phyloP scores from a whole-genome alignment of 1,140 invertebrate genomes.

The Holcopasites calliopsidis region DNA sequence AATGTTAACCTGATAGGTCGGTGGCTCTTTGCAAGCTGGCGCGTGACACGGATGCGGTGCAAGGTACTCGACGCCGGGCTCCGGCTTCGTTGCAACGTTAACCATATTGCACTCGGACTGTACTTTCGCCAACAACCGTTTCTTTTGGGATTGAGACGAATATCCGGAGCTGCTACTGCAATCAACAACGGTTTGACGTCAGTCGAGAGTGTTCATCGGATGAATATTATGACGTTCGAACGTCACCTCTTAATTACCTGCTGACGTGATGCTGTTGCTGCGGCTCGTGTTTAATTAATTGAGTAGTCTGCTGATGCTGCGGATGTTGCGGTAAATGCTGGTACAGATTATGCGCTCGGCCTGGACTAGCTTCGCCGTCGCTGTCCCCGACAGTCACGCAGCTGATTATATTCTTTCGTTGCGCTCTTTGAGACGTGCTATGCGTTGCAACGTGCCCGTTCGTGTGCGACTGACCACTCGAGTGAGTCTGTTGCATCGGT shows the following conservation, averaged over 20 bases:
- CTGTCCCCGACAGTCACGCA: slow-evolving; percentile 91
- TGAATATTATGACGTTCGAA: neutral
- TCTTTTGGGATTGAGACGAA: slow-evolving; percentile 90
- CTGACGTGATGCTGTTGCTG: slow-evolving; percentile 78
- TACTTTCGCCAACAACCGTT: slow-evolving; percentile 91
- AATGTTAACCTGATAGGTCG: slow-evolving; percentile 75
- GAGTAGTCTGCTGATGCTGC: slow-evolving; percentile 75
- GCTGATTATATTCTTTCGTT: slow-evolving; percentile 87
- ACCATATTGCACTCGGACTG: slow-evolving; percentile 88
- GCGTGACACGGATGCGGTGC: slow-evolving; percentile 78
- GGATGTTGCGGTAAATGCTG: slow-evolving; percentile 74
- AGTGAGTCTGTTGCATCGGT: slow-evolving; percentile 65
- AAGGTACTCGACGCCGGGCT: slow-evolving; percentile 77
- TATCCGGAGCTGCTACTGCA: slow-evolving; percentile 76
- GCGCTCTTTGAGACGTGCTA: slow-evolving; percentile 65
- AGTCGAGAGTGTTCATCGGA: neutral
- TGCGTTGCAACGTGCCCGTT: slow-evolving; percentile 65
- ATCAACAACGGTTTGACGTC: neutral
- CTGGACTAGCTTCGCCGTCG: slow-evolving; percentile 86
- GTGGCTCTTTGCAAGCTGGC: slow-evolving; percentile 80
- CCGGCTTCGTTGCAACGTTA: slow-evolving; percentile 78
- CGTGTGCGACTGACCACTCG: slow-evolving; percentile 64
- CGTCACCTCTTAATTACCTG: slow-evolving; percentile 65
- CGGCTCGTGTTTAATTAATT: slow-evolving; percentile 82
- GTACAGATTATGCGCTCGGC: slow-evolving; percentile 72